Percentiles rank a stretch among this genome's conserved stretches.
phyloP scores from a whole-genome alignment of 2,797 vertebrate genomes.

The Otolemur crassicaudatus region DNA sequence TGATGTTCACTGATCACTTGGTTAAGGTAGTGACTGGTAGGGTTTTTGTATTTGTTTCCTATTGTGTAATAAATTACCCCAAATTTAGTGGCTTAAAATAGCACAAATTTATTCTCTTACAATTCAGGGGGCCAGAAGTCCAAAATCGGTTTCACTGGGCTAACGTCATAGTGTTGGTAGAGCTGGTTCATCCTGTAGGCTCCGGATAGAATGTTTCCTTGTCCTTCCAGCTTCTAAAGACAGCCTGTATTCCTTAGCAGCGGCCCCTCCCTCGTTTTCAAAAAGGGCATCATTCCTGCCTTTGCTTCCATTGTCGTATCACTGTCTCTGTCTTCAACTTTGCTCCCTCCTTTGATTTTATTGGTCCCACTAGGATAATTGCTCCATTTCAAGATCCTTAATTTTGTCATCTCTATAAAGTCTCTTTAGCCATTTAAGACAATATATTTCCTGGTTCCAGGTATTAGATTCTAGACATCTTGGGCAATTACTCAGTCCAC shows the following conservation, averaged over 20 bases:
- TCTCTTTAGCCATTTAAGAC: background rate
- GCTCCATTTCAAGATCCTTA: constrained; percentile 16
- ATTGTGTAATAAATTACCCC: background rate
- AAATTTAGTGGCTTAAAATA: background rate
- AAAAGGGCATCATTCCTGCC: background rate
- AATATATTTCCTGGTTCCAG: background rate
- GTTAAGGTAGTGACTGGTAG: constrained; percentile 4
- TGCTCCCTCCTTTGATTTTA: background rate
- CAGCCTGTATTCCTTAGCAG: background rate
- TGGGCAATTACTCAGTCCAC: background rate
- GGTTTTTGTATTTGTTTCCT: constrained; percentile 40
- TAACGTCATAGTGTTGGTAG: background rate
- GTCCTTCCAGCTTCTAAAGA: background rate
- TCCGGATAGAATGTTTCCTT: background rate
- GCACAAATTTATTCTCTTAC: background rate
- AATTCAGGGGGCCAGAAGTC: background rate
- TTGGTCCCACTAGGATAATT: background rate
- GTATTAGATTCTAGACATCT: background rate
- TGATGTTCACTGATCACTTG: background rate
- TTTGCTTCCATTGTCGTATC: background rate
- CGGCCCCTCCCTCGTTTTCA: background rate
- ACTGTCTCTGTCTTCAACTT: background rate
- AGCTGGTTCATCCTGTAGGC: background rate
- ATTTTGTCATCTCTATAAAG: background rate
- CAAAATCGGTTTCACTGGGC: background rate